Base-by-base conservation (phyloP, 2,113 vertebrate genomes). In the Pseudorhombus dupliciocellatus region DNA sequence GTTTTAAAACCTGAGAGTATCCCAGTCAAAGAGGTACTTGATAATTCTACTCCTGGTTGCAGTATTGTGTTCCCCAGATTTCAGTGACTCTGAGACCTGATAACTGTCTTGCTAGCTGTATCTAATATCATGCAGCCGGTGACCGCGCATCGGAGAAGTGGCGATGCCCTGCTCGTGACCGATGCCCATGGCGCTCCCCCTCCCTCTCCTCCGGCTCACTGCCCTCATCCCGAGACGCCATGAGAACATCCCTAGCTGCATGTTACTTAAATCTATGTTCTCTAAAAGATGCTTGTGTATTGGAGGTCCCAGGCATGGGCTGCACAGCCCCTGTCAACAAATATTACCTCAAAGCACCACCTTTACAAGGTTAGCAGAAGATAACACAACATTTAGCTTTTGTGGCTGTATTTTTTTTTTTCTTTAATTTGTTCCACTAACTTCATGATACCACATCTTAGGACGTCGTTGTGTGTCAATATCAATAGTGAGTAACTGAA, bases 241-340 rank as follows among this genome's bases (percentile, higher is more conserved):
- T 81, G 77, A 90, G 73, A 87, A 83, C 84, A 78, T 79, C 79
- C 81, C 85, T 77, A 71, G 80, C 74, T 79, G 74, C 54, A 52
- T 90, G 62, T 84, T 56, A 75, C 75, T 71, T 80, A 5, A 37
- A 62, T 78, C 73, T 84, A 78, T 55, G 68, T 56, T 75, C 59
- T 84, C 80, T 81, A 91, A 82, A 80, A 81, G 83, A 90, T 80
- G 75, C 76, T 76, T 77, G 75, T 71, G 82, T 86, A 83, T 59
- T 66, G 71, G 84, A 90, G 85, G 88, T 92, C 86, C 92, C 90
- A 88, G 94, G 93, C 93, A 57, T 92, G 92, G 92, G 91, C 93
- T 82, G 80, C 68, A 84, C 84, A 89, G 92, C 94, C 94, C 93
- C 93, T 94, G 94, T 94, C 93, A 34, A 88, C 77, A 89, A 90